Evolutionary conservation across 2,888 invertebrate species (phyloP).

Genomic region (Megamerina dolium): DNA sequence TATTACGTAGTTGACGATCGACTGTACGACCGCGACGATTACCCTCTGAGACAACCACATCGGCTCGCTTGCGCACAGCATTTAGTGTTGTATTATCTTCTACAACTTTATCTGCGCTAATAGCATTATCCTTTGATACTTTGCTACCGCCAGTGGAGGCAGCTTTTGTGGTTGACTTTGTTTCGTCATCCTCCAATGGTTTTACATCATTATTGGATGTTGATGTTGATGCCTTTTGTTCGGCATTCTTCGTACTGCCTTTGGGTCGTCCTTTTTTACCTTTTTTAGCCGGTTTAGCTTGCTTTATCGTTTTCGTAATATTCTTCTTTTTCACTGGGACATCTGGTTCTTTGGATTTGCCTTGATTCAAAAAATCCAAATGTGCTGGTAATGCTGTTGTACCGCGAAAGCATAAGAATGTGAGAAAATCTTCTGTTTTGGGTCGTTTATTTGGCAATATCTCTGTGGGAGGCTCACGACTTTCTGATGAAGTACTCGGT

Average conservation of each 20-base stretch:
- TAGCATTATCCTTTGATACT: too few relatives aligned
- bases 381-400: conserved; percentile 66
- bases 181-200: conserved; percentile 25
- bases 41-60: conserved; percentile 42
- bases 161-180: conserved; percentile 3
- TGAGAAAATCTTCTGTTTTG: conserved; percentile 79
- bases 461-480: conserved; percentile 58
- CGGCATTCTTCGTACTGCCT: conserved; percentile 35
- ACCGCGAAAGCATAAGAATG: conserved; percentile 76
- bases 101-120: background rate
- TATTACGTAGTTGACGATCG: conserved; percentile 11
- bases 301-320: conserved; percentile 27
- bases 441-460: conserved; percentile 62
- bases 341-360: conserved; percentile 37
- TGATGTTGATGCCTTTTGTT: conserved; percentile 25
- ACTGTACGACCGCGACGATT: conserved; percentile 49
- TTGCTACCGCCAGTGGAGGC: background rate
- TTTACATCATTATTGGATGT: conserved; percentile 6
- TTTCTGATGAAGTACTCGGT: conserved; percentile 56
- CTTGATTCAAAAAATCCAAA: conserved; percentile 61
- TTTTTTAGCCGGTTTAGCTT: conserved; percentile 21
- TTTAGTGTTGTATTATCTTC: conserved; percentile 44
- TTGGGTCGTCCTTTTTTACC: conserved; percentile 25
- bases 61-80: conserved; percentile 56
- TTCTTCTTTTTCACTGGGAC: conserved; percentile 11